Base-by-base conservation (phyloP, 2,113 vertebrate species). In the Urocynchramus pylzowi region DNA sequence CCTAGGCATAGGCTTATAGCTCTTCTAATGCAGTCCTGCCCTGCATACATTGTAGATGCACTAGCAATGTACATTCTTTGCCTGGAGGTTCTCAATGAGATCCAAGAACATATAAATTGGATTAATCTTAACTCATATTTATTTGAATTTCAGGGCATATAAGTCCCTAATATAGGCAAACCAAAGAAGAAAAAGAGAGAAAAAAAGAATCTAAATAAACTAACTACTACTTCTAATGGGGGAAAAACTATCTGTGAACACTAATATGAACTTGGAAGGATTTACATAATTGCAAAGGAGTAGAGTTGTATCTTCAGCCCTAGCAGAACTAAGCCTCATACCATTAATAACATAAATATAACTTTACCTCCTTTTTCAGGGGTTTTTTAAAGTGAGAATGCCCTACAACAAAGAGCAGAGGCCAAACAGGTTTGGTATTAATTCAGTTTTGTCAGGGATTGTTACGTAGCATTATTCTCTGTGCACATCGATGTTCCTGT, bases 401-500 rank as follows among this genome's bases (percentile, higher is more conserved):
- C 24, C 47, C 50, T 81, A 33, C 42, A 95, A 91, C 21, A 80
- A 90, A 97, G 82, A 96, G 67, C 71, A 95, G 75, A 96, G 70
- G 88, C 68, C 67, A 95, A 97, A 92, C 6, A 89, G 30, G 52
- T 94, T 80, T 12, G 28, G 56, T 94, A 97, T 97, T 93, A 97
- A 96, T 97, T 97, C 87, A 69, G 30, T 78, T 91, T 97, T 98
- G 97, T 97, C 90, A 97, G 89, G 90, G 63, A 78, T 69, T 92
- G 77, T 95, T 95, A 89, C 33, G 35, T 84, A 83, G 83, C 77
- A 94, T 93, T 90, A 89, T 94, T 93, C 65, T 95, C 78, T 59
- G 47, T 30, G 41, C 60, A 70, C 82, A 85, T 13, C 39, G 33
- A 96, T 92, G 52, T 78, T 90, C 81, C 83, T 95, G 45, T 89